Conservation (phyloP, 2,888 invertebrate species). For the Chalcosyrphus nemorum region DNA sequence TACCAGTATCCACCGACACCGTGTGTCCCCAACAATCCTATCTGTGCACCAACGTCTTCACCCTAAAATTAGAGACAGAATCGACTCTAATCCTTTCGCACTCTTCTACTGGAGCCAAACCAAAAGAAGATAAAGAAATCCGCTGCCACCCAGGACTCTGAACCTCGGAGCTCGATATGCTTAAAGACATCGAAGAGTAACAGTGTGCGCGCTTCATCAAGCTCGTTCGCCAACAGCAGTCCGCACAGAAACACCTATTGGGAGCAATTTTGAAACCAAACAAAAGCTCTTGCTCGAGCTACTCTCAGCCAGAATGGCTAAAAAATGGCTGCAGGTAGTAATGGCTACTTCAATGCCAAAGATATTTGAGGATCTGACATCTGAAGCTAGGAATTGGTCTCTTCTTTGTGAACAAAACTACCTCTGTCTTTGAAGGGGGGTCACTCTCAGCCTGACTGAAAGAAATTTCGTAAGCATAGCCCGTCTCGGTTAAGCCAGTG, state of each 20-base stretch:
- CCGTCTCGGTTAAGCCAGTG: no score
- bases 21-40: slow-evolving; percentile 35
- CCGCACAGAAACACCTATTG: slow-evolving; percentile 86
- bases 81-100: slow-evolving; percentile 86
- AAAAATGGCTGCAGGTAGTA: slow-evolving; percentile 56
- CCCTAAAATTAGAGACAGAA: slow-evolving; percentile 73
- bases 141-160: slow-evolving; percentile 77
- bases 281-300: slow-evolving; percentile 84
- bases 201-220: slow-evolving; percentile 86
- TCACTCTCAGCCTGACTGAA: no score
- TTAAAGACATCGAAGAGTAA: slow-evolving; percentile 83
- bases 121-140: slow-evolving; percentile 66
- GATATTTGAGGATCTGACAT: slow-evolving; percentile 16
- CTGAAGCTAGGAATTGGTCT: slow-evolving; percentile 37
- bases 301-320: slow-evolving; percentile 76
- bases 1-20: slow-evolving; percentile 81
- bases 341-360: slow-evolving; percentile 50
- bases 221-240: slow-evolving; percentile 85
- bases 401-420: slow-evolving; percentile 22
- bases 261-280: slow-evolving; percentile 86
- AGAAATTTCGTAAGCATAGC: no score
- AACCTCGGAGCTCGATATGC: slow-evolving; percentile 42
- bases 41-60: neutral
- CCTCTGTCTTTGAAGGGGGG: no score
- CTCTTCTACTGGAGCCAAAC: slow-evolving; percentile 85